Conservation (phyloP, 2,797 vertebrate genomes). For the Gallirallus australis region DNA sequence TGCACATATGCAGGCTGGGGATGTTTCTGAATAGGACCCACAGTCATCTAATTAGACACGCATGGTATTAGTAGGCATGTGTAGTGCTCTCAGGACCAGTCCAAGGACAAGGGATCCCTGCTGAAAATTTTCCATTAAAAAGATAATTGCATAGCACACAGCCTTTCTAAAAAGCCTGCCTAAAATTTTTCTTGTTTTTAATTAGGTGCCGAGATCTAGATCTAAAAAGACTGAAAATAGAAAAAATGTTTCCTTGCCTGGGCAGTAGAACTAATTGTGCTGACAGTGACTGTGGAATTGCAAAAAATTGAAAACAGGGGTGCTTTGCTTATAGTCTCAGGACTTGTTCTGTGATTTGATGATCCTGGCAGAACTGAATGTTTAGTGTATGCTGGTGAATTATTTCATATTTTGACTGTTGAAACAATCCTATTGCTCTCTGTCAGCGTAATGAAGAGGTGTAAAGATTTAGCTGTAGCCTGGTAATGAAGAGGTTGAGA, state of each 20-base stretch:
- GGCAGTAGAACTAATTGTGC: not conserved
- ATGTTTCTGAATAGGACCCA: constrained; percentile 26
- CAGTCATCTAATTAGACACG: not conserved
- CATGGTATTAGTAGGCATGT: constrained; percentile 17
- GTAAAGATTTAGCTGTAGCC: not conserved
- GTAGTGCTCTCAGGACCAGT: not conserved
- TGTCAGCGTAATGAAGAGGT: not conserved
- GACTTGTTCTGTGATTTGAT: not conserved
- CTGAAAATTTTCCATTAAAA: constrained; percentile 60
- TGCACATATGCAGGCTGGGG: not conserved
- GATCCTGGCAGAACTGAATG: not conserved
- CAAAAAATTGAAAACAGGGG: not conserved
- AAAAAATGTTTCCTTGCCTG: not conserved
- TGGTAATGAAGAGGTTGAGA: not conserved
- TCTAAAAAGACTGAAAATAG: constrained; percentile 10
- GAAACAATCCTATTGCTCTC: not conserved
- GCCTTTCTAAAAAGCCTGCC: constrained; percentile 8
- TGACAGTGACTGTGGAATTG: not conserved
- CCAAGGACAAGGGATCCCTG: constrained; percentile 24
- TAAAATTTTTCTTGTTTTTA: not conserved
- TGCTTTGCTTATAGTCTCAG: not conserved
- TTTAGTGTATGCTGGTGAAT: not conserved
- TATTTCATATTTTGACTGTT: not conserved
- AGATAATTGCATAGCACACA: constrained; percentile 31
- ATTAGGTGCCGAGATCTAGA: constrained; percentile 4